phyloP scores from a whole-genome alignment of 2,113 vertebrate species.

The Merops nubicus region DNA sequence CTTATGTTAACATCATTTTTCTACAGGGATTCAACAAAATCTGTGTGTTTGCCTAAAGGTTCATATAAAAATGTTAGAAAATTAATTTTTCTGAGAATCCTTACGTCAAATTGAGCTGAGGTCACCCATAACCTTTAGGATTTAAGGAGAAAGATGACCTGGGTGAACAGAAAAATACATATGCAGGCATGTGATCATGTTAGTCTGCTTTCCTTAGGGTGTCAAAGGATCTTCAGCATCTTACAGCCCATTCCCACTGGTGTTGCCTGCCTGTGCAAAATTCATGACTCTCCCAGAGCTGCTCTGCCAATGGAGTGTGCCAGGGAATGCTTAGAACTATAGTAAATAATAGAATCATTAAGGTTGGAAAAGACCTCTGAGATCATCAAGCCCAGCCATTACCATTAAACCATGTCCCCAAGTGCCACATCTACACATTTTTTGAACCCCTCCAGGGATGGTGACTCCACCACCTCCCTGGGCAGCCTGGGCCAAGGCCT shows the following conservation, averaged over 20 bases:
- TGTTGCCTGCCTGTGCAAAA: not conserved
- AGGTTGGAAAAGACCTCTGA: too few species aligned
- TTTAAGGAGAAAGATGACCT: not conserved
- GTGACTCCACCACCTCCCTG: too few species aligned
- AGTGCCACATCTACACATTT: too few species aligned
- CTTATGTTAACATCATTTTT: not conserved
- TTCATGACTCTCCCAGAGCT: not conserved
- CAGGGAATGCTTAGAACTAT: not conserved
- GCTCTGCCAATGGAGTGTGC: not conserved
- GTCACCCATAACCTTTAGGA: not conserved
- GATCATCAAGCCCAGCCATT: too few species aligned
- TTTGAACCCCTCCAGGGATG: too few species aligned
- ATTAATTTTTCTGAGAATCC: not conserved
- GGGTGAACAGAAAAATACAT: not conserved
- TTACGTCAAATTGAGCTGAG: not conserved
- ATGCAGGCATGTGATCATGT: fast-evolving
- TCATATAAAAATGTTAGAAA: fast-evolving
- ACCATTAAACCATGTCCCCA: too few species aligned
- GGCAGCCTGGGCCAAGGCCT: too few species aligned
- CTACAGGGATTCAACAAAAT: not conserved
- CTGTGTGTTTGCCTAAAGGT: not conserved
- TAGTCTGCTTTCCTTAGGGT: not conserved
- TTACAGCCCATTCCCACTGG: not conserved
- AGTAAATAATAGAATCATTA: too few species aligned
- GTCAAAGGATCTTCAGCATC: not conserved